These are phyloP conservation scores for Anolis sagrei DNA, from an alignment of 2,113 vertebrate genomes.

Conservation along the genomic window DNA sequence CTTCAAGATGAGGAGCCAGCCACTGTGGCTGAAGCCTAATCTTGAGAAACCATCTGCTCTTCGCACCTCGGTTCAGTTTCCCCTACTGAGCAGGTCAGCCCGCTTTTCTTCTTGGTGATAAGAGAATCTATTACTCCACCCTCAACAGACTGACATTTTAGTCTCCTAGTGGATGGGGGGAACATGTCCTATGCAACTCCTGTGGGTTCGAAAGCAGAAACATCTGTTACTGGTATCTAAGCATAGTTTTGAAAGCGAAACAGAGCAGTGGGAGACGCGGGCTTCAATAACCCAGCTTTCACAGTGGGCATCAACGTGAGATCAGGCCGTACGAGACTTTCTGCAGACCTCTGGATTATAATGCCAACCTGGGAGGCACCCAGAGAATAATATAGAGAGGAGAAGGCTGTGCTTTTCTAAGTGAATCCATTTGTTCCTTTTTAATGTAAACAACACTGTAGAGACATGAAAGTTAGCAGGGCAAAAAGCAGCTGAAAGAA, in stretches of 20 bases:
- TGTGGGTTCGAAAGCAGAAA: slow-evolving; percentile 65
- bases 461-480: slow-evolving; percentile 60
- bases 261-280: slow-evolving; percentile 47
- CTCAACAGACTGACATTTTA: slow-evolving; percentile 41
- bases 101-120: not conserved
- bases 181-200: slow-evolving; percentile 21
- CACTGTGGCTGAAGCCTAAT: not conserved
- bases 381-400: slow-evolving; percentile 50
- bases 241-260: slow-evolving; percentile 31
- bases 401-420: slow-evolving; percentile 66
- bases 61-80: rapidly evolving
- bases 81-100: rapidly evolving
- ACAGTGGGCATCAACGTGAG: slow-evolving; percentile 27
- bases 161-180: slow-evolving; percentile 10
- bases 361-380: slow-evolving; percentile 48
- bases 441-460: slow-evolving; percentile 49
- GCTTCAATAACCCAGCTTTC: slow-evolving; percentile 55
- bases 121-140: not conserved
- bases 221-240: slow-evolving; percentile 64
- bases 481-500: slow-evolving; percentile 52
- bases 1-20: not conserved
- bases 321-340: slow-evolving; percentile 55
- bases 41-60: not conserved
- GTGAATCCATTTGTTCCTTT: slow-evolving; percentile 65
- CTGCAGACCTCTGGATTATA: slow-evolving; percentile 54